These are phyloP conservation scores for Erebia ligea DNA, from an alignment of 2,888 invertebrate genomes.

Conservation along the genomic window DNA sequence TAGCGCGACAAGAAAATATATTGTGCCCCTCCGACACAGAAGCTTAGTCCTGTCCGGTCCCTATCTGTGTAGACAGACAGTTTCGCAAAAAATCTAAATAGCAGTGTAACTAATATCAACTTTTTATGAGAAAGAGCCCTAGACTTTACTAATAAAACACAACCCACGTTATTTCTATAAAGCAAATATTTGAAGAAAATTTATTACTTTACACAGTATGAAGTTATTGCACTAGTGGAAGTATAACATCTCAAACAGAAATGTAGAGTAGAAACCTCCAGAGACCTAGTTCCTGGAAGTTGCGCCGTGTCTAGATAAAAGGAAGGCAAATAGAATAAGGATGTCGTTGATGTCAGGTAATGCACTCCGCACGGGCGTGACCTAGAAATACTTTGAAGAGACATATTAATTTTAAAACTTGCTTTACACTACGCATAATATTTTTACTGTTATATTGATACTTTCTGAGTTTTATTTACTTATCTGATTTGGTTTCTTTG, in stretches of 20 bases:
- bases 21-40: too few relatives aligned
- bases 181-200: constrained; percentile 9
- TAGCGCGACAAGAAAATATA: too few relatives aligned
- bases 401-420: too few relatives aligned
- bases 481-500: too few relatives aligned
- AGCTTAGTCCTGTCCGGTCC: too few relatives aligned
- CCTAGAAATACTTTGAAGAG: constrained; percentile 1
- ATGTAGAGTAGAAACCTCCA: constrained; percentile 5
- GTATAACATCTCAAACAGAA: not conserved
- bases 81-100: too few relatives aligned
- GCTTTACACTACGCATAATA: too few relatives aligned
- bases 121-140: too few relatives aligned
- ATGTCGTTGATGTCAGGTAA: constrained; percentile 13
- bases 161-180: not conserved
- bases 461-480: too few relatives aligned
- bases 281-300: not conserved
- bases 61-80: too few relatives aligned
- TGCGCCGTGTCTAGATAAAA: constrained; percentile 26
- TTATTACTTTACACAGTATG: constrained; percentile 2
- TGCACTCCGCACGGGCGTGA: not conserved
- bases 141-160: not conserved
- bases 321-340: constrained; percentile 29
- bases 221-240: not conserved
- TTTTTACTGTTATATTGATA: too few relatives aligned
- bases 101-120: too few relatives aligned